Percentiles rank a stretch among this genome's conserved stretches.
These are phyloP conservation scores for Rattus rattus DNA, from an alignment of 2,113 vertebrate species.

Conservation along the genomic window DNA sequence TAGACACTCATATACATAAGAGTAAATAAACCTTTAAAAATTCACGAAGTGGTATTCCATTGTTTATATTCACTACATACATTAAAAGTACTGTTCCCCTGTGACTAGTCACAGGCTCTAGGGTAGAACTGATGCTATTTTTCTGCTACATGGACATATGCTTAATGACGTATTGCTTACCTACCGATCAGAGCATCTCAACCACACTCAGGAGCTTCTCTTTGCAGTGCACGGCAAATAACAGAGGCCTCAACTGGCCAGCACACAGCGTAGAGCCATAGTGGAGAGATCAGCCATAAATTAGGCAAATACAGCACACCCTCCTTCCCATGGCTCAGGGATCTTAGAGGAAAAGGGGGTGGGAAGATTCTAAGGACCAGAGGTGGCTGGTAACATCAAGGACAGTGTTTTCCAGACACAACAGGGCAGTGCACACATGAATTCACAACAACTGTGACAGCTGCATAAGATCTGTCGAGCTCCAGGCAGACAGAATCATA, in stretches of 20 bases:
- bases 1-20: background rate
- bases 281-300: background rate
- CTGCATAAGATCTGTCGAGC: background rate
- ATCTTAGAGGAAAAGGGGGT: background rate
- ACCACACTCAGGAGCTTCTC: background rate
- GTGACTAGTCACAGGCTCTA: background rate
- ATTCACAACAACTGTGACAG: background rate
- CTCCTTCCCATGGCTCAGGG: background rate
- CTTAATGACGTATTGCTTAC: background rate
- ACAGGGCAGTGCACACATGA: background rate
- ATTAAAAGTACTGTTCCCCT: background rate
- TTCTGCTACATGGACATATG: background rate
- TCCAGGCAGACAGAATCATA: background rate
- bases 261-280: background rate
- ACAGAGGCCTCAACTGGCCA: background rate
- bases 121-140: background rate
- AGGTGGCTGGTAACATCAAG: background rate
- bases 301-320: background rate
- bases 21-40: background rate
- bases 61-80: background rate
- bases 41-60: background rate
- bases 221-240: too few species aligned
- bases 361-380: background rate
- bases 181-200: background rate
- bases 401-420: background rate